These are phyloP conservation scores for Lapara coniferarum DNA, from an alignment of 2,888 invertebrate genomes.

Conservation along the genomic window DNA sequence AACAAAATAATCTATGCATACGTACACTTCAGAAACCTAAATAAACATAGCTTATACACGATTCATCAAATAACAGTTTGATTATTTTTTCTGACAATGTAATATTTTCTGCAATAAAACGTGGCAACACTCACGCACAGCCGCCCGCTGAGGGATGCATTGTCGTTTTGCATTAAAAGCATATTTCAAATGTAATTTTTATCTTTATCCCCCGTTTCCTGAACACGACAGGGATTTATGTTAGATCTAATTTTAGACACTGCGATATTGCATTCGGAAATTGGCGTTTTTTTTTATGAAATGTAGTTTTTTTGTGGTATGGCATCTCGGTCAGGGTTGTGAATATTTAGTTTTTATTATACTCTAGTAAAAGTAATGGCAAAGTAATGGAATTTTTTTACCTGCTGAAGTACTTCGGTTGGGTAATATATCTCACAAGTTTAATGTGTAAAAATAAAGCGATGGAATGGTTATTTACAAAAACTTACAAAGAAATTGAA, in stretches of 20 bases:
- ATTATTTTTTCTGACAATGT: neutral
- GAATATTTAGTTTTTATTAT: neutral
- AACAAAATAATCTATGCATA: too few species aligned
- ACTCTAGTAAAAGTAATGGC: too few species aligned
- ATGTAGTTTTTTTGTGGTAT: neutral
- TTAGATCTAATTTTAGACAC: conserved; percentile 9
- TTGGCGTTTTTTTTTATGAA: conserved; percentile 3
- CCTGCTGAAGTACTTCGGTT: too few species aligned
- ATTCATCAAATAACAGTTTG: neutral
- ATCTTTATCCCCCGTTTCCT: conserved; percentile 6
- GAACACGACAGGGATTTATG: neutral
- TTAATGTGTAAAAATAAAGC: too few species aligned
- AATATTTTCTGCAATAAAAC: neutral
- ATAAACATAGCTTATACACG: neutral
- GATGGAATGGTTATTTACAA: too few species aligned
- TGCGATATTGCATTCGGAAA: conserved; percentile 13
- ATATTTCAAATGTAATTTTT: conserved; percentile 19
- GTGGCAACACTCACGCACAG: conserved; percentile 12
- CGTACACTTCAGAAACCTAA: too few species aligned
- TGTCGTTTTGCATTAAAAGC: conserved; percentile 18
- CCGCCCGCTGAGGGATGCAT: conserved; percentile 6
- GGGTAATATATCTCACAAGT: too few species aligned
- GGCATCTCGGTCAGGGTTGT: neutral
- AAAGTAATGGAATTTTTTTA: too few species aligned
- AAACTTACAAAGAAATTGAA: too few species aligned